Percentiles rank a stretch among this genome's conserved stretches.
Evolutionary conservation across 2,797 vertebrate species (phyloP).

Genomic region (Characodon lateralis): DNA sequence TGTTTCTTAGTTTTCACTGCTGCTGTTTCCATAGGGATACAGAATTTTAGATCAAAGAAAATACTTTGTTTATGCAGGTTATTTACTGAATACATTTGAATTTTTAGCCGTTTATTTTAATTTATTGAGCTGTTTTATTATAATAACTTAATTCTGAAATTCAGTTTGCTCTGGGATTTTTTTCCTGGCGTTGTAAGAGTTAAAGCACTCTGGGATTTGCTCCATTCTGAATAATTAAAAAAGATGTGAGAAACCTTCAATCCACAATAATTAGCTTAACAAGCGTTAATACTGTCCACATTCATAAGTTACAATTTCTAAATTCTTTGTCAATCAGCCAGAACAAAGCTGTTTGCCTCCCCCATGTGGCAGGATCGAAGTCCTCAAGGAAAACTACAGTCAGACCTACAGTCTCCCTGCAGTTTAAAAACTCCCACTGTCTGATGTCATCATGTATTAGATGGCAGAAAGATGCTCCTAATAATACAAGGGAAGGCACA

Average conservation of each 20-base stretch:
- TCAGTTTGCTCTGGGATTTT: background rate
- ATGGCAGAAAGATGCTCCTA: constrained; percentile 13
- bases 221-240: background rate
- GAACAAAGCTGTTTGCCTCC: constrained; percentile 18
- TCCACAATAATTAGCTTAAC: constrained; percentile 22
- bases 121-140: background rate
- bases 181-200: background rate
- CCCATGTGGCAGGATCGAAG: background rate
- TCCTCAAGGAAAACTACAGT: constrained; percentile 34
- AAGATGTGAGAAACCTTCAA: background rate
- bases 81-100: background rate
- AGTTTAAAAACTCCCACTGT: constrained; percentile 27
- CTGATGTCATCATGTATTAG: constrained; percentile 32
- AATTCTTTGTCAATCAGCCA: constrained; percentile 12
- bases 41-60: background rate
- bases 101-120: background rate
- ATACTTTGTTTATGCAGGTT: background rate
- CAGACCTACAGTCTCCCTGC: constrained; percentile 17
- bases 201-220: background rate
- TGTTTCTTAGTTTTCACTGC: background rate
- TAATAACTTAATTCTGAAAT: background rate
- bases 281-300: constrained; percentile 11
- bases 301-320: constrained; percentile 21
- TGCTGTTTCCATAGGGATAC: background rate
- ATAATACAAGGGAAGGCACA: constrained; percentile 48